A percentile compares a stretch with the other conserved stretches of the same genome.
These are phyloP conservation scores for Zaprionus taronus DNA, from an alignment of 1,140 invertebrate genomes.

Conservation along the genomic window DNA sequence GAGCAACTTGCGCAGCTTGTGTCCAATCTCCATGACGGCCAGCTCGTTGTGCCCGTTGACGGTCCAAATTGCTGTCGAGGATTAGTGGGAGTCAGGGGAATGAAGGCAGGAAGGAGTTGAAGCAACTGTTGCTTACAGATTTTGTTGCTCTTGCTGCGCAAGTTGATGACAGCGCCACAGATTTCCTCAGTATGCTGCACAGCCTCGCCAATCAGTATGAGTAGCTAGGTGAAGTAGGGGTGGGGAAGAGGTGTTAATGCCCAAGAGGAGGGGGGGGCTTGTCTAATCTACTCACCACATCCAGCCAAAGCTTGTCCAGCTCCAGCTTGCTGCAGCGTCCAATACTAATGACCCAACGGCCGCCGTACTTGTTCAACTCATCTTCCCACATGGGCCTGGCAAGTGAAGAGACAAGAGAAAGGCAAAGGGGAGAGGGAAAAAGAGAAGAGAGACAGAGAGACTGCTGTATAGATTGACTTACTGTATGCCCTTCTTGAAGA, in stretches of 20 bases:
- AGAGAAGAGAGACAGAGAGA: background rate
- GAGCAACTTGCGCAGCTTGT: conserved; percentile 94
- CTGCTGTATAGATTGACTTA: conserved; percentile 35
- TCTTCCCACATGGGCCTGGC: conserved; percentile 99
- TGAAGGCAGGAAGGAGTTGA: background rate
- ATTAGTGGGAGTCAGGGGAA: background rate
- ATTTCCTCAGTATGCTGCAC: conserved; percentile 97
- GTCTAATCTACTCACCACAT: conserved; percentile 90
- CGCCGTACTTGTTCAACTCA: conserved; percentile 92
- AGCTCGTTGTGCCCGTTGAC: conserved; percentile 91
- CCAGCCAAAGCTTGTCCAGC: conserved; percentile 97
- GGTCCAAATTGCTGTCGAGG: conserved; percentile 92
- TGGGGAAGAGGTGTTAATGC: background rate
- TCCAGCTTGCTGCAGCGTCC: conserved; percentile 92
- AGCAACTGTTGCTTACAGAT: conserved; percentile 85
- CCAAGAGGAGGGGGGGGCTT: background rate
- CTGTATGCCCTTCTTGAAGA: conserved; percentile 97
- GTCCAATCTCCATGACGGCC: conserved; percentile 92
- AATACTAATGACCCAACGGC: conserved; percentile 97
- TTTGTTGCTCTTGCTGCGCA: conserved; percentile 96
- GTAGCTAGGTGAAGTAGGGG: conserved; percentile 84
- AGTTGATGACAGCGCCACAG: conserved; percentile 97
- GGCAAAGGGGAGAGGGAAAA: background rate
- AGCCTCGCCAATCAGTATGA: conserved; percentile 98
- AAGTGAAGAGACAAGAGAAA: no score